Percentiles rank a stretch among this genome's conserved stretches.
Conservation (phyloP, 2,888 invertebrate genomes). For the Homarus gammarus region DNA sequence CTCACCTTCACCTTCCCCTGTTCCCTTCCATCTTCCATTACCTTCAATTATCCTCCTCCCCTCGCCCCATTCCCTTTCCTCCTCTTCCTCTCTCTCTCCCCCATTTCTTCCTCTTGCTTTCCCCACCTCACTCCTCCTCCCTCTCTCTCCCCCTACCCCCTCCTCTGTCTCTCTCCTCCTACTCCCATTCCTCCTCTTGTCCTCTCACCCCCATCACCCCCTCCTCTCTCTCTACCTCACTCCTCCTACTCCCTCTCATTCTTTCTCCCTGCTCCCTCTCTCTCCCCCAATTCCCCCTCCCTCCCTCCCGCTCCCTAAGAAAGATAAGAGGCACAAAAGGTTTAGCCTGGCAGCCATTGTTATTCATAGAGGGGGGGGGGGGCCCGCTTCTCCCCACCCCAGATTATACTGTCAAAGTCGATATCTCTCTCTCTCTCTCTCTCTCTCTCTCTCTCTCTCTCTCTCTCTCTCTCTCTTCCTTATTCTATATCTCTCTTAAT, state of each 20-base stretch:
- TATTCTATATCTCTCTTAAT: neutral
- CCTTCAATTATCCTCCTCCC: neutral
- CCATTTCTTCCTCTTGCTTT: neutral
- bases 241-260: neutral
- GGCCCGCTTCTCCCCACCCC: neutral
- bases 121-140: neutral
- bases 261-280: neutral
- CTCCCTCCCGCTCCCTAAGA: neutral
- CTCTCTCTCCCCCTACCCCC: neutral
- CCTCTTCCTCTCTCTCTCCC: neutral
- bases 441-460: slow-evolving; percentile 17
- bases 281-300: neutral
- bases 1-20: neutral
- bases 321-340: slow-evolving; percentile 44
- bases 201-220: neutral
- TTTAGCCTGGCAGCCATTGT: slow-evolving; percentile 8
- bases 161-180: neutral
- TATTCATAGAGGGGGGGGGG: slow-evolving; percentile 17
- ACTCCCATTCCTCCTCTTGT: neutral
- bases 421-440: neutral
- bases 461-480: slow-evolving; percentile 29
- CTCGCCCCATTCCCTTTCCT: neutral
- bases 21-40: neutral
- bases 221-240: neutral
- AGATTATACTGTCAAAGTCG: slow-evolving; percentile 24